A percentile compares a stretch with the other conserved stretches of the same genome.
Evolutionary conservation across 2,888 invertebrate species (phyloP).

Genomic region (Scaptomyza tumidula): DNA sequence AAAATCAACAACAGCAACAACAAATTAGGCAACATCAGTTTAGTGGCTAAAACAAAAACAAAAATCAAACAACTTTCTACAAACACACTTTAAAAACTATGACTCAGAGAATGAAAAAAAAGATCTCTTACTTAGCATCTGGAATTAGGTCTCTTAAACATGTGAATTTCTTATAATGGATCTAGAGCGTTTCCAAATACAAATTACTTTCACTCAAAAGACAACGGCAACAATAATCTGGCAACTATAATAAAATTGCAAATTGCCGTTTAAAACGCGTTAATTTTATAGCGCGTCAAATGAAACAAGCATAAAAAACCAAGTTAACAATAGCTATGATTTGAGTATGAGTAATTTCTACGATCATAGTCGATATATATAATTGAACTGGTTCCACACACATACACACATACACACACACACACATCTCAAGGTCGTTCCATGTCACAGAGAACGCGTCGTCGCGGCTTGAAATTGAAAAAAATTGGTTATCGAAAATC

Average conservation of each 20-base stretch:
- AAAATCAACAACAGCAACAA: constrained; percentile 6
- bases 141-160: constrained; percentile 13
- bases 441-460: constrained; percentile 53
- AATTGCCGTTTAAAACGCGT: constrained; percentile 38
- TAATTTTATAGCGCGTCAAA: constrained; percentile 50
- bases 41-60: constrained; percentile 33
- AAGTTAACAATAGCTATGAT: constrained; percentile 39
- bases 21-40: not conserved
- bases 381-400: constrained; percentile 54
- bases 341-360: constrained; percentile 18
- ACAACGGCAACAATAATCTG: constrained; percentile 25
- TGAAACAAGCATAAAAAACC: constrained; percentile 48
- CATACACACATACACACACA: constrained; percentile 1
- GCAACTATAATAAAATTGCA: constrained; percentile 55
- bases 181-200: constrained; percentile 52
- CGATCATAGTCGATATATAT: constrained; percentile 2
- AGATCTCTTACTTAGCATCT: constrained; percentile 38
- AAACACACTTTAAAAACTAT: constrained; percentile 17
- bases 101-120: constrained; percentile 49
- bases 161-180: constrained; percentile 17
- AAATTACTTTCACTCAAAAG: constrained; percentile 69
- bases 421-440: constrained; percentile 71
- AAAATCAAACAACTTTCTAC: constrained; percentile 59
- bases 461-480: constrained; percentile 42
- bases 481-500: constrained; percentile 59